Conservation (phyloP, 2,888 invertebrate species). For the Nyleta sp. region DNA sequence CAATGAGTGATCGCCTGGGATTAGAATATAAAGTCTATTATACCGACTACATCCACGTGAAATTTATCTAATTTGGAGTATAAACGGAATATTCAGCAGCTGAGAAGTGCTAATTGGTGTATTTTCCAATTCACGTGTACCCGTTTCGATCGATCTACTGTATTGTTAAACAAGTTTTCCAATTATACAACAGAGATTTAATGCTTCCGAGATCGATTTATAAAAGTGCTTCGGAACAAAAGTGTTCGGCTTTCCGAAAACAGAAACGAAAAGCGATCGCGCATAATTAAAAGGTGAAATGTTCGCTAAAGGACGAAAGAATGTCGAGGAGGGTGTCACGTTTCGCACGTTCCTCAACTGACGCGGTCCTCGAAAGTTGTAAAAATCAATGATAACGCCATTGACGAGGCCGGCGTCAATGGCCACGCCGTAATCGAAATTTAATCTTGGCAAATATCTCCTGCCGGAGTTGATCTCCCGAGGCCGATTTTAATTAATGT, state of each 20-base stretch:
- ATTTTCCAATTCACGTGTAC: too few relatives aligned
- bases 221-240: slow-evolving; percentile 9
- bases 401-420: slow-evolving; percentile 54
- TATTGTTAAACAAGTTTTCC: slow-evolving; percentile 29
- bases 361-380: slow-evolving; percentile 46
- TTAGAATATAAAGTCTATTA: too few relatives aligned
- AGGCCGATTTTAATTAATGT: slow-evolving; percentile 78
- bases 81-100: too few relatives aligned
- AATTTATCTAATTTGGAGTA: too few relatives aligned
- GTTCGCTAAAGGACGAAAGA: slow-evolving; percentile 31
- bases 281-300: slow-evolving; percentile 50
- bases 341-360: slow-evolving; percentile 50
- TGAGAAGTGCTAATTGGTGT: too few relatives aligned
- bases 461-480: slow-evolving; percentile 65
- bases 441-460: slow-evolving; percentile 71
- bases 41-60: too few relatives aligned
- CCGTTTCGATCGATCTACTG: too few relatives aligned
- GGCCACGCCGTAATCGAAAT: slow-evolving; percentile 70
- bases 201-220: slow-evolving; percentile 14
- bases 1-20: too few relatives aligned
- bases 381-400: slow-evolving; percentile 70
- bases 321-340: slow-evolving; percentile 53
- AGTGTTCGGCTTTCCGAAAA: slow-evolving; percentile 8
- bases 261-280: slow-evolving; percentile 35
- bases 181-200: slow-evolving; percentile 25